A percentile compares a stretch with the other conserved stretches of the same genome.
Evolutionary conservation across 2,797 vertebrate species (phyloP).

Genomic region (Ataeniobius toweri): DNA sequence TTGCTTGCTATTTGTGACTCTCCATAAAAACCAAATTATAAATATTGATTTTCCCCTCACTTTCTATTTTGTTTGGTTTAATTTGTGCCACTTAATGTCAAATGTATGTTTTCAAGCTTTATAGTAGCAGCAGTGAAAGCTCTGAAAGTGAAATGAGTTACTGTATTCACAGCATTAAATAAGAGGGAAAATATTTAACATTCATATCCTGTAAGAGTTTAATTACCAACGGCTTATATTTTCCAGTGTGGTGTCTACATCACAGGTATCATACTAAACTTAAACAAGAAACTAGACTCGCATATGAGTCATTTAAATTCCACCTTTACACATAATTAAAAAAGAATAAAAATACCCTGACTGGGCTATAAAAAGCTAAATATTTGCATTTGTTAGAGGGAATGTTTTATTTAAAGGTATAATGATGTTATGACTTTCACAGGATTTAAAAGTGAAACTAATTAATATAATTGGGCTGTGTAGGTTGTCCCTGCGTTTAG

Average conservation of each 20-base stretch:
- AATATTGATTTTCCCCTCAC: too few species aligned
- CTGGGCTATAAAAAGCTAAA: conserved; percentile 15
- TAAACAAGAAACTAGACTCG: conserved; percentile 4
- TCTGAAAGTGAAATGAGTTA: neutral
- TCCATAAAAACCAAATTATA: too few species aligned
- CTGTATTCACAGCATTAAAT: neutral
- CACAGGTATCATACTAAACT: neutral
- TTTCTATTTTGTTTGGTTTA: too few species aligned
- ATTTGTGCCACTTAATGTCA: too few species aligned
- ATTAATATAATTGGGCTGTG: conserved; percentile 30
- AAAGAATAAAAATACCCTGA: neutral
- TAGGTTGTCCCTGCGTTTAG: neutral
- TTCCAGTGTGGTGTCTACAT: conserved; percentile 7
- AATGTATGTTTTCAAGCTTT: too few species aligned
- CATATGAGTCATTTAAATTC: conserved; percentile 16
- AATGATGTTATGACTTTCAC: neutral
- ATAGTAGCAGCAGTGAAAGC: too few species aligned
- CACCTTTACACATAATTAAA: neutral
- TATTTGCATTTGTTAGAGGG: conserved; percentile 26
- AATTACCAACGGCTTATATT: neutral
- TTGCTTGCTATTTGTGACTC: too few species aligned
- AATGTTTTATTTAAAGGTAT: neutral
- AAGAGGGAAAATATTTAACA: neutral
- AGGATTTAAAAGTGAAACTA: conserved; percentile 8
- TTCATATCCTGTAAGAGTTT: neutral